Conservation (phyloP, 2,113 vertebrate genomes). For the Hystrix brachyura region DNA sequence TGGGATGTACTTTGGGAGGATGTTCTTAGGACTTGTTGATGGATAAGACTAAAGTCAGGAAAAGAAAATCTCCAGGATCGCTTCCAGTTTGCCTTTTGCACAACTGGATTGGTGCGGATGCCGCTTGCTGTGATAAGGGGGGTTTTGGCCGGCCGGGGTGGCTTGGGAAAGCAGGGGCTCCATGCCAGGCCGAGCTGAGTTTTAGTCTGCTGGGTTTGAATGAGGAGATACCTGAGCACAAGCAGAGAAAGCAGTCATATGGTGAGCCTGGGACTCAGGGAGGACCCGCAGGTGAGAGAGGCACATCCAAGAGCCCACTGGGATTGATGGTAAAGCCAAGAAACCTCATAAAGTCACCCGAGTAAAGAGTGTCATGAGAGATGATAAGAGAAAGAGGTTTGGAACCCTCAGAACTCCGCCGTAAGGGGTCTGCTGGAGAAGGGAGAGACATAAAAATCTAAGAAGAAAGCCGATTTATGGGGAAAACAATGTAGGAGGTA, state of each 20-base stretch:
- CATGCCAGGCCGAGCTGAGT: background rate
- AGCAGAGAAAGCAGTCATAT: no score
- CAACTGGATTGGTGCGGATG: background rate
- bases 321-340: background rate
- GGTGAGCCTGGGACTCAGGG: accelerated
- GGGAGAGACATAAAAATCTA: background rate
- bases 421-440: background rate
- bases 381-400: no score
- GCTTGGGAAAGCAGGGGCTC: background rate
- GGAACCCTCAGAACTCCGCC: accelerated
- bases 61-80: background rate
- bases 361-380: background rate
- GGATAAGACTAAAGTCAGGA: background rate
- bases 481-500: background rate
- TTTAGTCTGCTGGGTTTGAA: background rate
- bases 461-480: background rate
- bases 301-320: background rate
- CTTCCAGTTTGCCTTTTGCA: background rate
- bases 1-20: background rate
- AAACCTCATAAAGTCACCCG: background rate
- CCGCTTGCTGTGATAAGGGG: background rate
- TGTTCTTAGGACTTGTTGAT: background rate
- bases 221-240: background rate
- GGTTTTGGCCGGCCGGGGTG: background rate
- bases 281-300: background rate